Evolutionary conservation across 2,888 invertebrate species (phyloP).

Genomic region (Napeogenes inachia): DNA sequence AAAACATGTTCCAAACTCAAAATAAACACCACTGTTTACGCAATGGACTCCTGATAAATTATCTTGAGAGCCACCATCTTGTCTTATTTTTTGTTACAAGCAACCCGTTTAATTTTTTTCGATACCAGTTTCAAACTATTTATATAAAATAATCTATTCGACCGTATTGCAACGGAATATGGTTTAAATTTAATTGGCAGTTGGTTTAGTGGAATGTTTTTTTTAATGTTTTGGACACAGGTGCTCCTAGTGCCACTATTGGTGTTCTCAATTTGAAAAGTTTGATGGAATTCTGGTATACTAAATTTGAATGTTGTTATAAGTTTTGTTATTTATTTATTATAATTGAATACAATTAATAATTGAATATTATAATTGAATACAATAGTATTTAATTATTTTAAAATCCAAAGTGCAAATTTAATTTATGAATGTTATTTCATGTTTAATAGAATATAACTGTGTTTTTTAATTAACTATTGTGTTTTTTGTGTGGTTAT

Average conservation of each 20-base stretch:
- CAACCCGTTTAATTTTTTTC: conserved; percentile 43
- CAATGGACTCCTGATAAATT: conserved; percentile 42
- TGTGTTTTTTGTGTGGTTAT: too few species aligned
- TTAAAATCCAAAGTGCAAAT: too few species aligned
- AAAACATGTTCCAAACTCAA: conserved; percentile 14
- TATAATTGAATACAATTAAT: too few species aligned
- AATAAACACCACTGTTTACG: conserved; percentile 31
- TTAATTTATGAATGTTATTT: too few species aligned
- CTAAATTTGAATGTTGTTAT: background rate
- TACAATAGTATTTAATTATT: too few species aligned
- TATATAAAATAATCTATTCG: background rate
- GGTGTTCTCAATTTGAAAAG: conserved; percentile 12
- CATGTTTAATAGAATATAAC: too few species aligned
- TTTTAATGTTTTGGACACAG: conserved; percentile 33
- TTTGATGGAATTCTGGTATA: conserved; percentile 13
- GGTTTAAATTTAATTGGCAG: conserved; percentile 8
- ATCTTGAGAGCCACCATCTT: conserved; percentile 38
- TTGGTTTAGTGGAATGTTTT: conserved; percentile 22
- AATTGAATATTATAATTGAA: too few species aligned
- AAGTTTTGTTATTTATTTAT: background rate
- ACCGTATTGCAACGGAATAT: conserved; percentile 3
- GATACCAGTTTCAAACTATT: conserved; percentile 10
- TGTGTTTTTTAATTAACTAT: too few species aligned
- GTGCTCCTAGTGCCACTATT: conserved; percentile 32
- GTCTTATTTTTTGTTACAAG: conserved; percentile 49